These are phyloP conservation scores for Hypanus sabinus DNA, from an alignment of 2,113 vertebrate genomes.

Conservation along the genomic window DNA sequence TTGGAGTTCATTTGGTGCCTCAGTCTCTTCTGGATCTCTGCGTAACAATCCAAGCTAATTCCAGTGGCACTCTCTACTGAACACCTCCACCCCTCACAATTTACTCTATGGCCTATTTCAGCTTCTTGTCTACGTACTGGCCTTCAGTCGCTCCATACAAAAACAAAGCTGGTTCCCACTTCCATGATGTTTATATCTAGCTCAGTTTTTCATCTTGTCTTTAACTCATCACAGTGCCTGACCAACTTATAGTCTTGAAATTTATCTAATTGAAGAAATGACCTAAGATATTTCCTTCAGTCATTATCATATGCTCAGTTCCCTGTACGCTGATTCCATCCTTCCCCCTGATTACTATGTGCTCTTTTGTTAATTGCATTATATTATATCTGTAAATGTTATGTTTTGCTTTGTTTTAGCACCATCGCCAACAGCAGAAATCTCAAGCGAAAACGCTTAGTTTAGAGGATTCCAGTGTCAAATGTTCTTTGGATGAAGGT, in stretches of 20 bases:
- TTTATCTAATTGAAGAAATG: background rate
- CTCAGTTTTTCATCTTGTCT: background rate
- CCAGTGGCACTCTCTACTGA: background rate
- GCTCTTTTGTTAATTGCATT: background rate
- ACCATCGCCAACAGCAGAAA: slow-evolving; percentile 78
- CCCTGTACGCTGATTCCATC: background rate
- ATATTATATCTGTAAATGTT: background rate
- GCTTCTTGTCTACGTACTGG: background rate
- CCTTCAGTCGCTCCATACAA: background rate
- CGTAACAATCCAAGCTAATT: background rate
- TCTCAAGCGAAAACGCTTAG: slow-evolving; percentile 59
- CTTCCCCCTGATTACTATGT: background rate
- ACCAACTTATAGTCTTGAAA: too few relatives aligned
- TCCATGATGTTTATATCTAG: background rate
- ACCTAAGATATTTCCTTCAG: background rate
- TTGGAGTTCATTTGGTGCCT: background rate
- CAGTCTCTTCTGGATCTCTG: background rate
- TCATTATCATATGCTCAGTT: background rate
- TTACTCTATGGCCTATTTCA: background rate
- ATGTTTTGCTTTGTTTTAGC: slow-evolving; percentile 54
- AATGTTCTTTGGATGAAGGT: slow-evolving; percentile 37
- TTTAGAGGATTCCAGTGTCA: slow-evolving; percentile 44
- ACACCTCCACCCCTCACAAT: background rate
- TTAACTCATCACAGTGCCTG: too few relatives aligned
- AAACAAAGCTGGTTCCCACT: background rate